Evolutionary conservation across 2,797 vertebrate species (phyloP).

Genomic region (Pseudochromis fuscus): DNA sequence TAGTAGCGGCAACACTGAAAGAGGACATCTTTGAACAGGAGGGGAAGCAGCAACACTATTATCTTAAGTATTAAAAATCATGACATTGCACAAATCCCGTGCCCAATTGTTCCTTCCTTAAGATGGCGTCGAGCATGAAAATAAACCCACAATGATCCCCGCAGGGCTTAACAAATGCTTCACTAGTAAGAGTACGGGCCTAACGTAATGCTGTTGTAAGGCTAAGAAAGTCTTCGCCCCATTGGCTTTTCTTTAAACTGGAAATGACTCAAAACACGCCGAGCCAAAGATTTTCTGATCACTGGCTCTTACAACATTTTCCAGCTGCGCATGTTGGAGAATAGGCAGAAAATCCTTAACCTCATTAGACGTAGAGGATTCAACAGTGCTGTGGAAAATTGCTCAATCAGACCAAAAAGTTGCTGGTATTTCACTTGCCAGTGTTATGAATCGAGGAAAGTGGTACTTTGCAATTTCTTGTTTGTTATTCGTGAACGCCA

Average conservation of each 20-base stretch:
- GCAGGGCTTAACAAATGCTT: constrained; percentile 60
- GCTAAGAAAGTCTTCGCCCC: constrained; percentile 41
- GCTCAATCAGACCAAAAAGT: constrained; percentile 49
- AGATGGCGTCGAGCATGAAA: constrained; percentile 48
- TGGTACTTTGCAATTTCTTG: constrained; percentile 33
- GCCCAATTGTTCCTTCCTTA: constrained; percentile 61
- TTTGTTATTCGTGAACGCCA: constrained; percentile 33
- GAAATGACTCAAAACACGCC: constrained; percentile 44
- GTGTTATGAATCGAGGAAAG: constrained; percentile 31
- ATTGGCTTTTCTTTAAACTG: constrained; percentile 52
- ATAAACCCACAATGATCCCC: constrained; percentile 65
- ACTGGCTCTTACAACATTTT: constrained; percentile 41
- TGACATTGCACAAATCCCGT: constrained; percentile 62
- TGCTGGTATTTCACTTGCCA: not conserved
- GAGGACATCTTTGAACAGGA: constrained; percentile 40
- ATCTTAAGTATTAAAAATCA: constrained; percentile 67
- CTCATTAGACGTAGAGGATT: constrained; percentile 70
- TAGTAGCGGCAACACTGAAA: constrained; percentile 15
- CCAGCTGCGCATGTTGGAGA: constrained; percentile 50
- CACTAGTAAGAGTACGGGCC: constrained; percentile 26
- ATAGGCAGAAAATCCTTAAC: constrained; percentile 65
- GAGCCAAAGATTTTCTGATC: constrained; percentile 67
- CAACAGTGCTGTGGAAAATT: constrained; percentile 55
- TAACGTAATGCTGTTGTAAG: constrained; percentile 57
- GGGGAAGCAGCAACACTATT: constrained; percentile 39